A percentile compares a stretch with the other conserved stretches of the same genome.
phyloP scores from a whole-genome alignment of 2,888 invertebrate genomes.

The Amblyjoppa proteus region DNA sequence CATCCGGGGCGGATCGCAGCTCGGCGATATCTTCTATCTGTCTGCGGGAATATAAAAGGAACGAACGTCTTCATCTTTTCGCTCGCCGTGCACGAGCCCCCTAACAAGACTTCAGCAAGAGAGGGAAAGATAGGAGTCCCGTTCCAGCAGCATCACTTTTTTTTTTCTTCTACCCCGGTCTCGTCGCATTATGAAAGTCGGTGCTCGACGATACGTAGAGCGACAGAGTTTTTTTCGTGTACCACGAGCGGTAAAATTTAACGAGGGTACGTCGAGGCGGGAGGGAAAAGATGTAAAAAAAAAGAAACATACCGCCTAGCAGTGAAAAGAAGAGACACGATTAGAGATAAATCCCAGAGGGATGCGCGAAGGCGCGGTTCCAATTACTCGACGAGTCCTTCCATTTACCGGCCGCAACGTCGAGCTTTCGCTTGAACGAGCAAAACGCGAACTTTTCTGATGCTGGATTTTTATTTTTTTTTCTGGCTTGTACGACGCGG shows the following conservation, averaged over 20 bases:
- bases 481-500: conserved; percentile 41
- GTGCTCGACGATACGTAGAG: conserved; percentile 13
- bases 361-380: conserved; percentile 66
- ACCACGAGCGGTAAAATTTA: conserved; percentile 71
- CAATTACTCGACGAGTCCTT: conserved; percentile 74
- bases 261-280: conserved; percentile 65
- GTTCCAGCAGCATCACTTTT: not conserved
- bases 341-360: conserved; percentile 71
- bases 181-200: conserved; percentile 23
- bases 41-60: not conserved
- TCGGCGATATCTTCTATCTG: conserved; percentile 3
- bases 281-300: conserved; percentile 48
- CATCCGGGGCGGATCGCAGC: not conserved
- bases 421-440: conserved; percentile 52
- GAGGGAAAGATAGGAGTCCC: conserved; percentile 21
- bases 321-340: conserved; percentile 70
- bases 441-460: conserved; percentile 67
- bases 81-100: not conserved
- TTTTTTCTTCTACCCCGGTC: conserved; percentile 40
- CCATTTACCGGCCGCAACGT: conserved; percentile 47
- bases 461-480: conserved; percentile 15
- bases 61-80: conserved; percentile 12
- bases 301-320: conserved; percentile 41
- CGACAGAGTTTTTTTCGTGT: conserved; percentile 41
- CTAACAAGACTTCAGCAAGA: not conserved